Conservation (phyloP, 2,888 invertebrate species). For the Nysson spinosus region DNA sequence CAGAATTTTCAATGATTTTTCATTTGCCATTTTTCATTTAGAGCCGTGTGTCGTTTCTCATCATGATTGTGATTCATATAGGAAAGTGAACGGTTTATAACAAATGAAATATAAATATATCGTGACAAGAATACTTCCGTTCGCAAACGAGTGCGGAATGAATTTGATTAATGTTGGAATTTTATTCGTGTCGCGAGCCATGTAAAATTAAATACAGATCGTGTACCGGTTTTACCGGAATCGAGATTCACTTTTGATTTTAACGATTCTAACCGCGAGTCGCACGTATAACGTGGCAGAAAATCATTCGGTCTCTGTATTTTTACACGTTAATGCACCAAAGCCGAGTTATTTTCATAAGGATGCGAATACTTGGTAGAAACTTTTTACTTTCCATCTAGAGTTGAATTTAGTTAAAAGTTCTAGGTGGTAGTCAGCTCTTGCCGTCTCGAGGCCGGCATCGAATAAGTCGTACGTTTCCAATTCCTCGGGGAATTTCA, state of each 20-base stretch:
- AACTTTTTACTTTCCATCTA: constrained; percentile 46
- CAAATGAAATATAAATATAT: no score
- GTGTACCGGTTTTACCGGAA: constrained; percentile 22
- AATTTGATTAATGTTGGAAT: background rate
- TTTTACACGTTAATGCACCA: constrained; percentile 26
- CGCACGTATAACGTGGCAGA: constrained; percentile 21
- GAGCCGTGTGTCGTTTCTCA: no score
- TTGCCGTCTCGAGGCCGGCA: constrained; percentile 22
- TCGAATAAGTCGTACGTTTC: constrained; percentile 43
- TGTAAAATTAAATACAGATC: constrained; percentile 31
- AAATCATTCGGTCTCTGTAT: constrained; percentile 27
- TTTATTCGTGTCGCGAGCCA: constrained; percentile 17
- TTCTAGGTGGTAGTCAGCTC: constrained; percentile 33
- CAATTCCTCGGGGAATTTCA: constrained; percentile 37
- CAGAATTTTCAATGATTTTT: no score
- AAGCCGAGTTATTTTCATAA: constrained; percentile 33
- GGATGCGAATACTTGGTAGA: constrained; percentile 25
- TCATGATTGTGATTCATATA: no score
- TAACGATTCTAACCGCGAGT: constrained; percentile 18
- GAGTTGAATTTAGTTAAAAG: constrained; percentile 54
- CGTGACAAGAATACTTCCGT: no score
- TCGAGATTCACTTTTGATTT: background rate
- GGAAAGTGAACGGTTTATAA: no score
- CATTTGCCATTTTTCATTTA: no score
- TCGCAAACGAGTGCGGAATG: no score